A percentile compares a stretch with the other conserved stretches of the same genome.
Conservation (phyloP, 1,140 invertebrate genomes). For the Piezodorus guildinii region DNA sequence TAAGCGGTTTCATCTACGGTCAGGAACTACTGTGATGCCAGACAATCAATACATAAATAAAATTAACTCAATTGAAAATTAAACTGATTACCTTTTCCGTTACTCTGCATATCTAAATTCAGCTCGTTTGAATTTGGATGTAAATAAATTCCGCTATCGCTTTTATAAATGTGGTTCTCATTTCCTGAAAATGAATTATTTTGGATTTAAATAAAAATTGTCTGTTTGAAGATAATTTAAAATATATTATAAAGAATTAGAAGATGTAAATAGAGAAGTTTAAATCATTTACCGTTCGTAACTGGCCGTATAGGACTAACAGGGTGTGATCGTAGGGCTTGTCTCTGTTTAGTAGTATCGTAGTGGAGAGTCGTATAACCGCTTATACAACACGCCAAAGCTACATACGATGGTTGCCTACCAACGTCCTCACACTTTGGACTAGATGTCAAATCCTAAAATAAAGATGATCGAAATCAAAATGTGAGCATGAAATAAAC, state of each 20-base stretch:
- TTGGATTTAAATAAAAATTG: too few relatives aligned
- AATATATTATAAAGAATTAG: neutral
- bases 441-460: too few relatives aligned
- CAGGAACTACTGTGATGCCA: neutral
- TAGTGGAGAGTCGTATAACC: constrained; percentile 75
- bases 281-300: neutral
- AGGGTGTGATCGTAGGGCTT: constrained; percentile 41
- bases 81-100: constrained; percentile 2
- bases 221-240: too few relatives aligned
- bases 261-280: neutral
- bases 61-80: too few relatives aligned
- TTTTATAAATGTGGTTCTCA: constrained; percentile 10
- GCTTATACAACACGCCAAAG: constrained; percentile 76
- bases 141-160: constrained; percentile 20
- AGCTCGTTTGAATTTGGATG: neutral
- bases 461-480: too few relatives aligned
- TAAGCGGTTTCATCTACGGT: too few relatives aligned
- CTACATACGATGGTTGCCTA: constrained; percentile 68
- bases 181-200: constrained; percentile 3
- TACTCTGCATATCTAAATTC: constrained; percentile 13
- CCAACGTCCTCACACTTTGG: constrained; percentile 1
- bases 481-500: too few relatives aligned
- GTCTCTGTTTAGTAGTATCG: constrained; percentile 63
- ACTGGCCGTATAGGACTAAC: constrained; percentile 25
- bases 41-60: neutral